phyloP scores from a whole-genome alignment of 2,113 vertebrate species.

The Engraulis encrasicolus region DNA sequence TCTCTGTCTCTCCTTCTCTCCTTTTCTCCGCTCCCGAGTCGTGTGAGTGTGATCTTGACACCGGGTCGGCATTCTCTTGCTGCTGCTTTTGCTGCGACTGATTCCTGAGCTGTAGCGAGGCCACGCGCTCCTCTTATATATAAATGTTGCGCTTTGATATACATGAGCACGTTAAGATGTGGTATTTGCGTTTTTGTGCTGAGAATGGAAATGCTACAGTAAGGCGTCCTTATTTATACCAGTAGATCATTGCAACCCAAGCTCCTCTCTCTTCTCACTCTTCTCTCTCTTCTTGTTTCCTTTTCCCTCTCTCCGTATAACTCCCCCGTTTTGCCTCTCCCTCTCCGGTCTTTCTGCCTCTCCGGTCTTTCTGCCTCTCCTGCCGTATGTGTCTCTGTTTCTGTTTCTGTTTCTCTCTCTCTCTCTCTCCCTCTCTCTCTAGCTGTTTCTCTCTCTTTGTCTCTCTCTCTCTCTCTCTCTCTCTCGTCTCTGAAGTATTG shows the following conservation, averaged over 20 bases:
- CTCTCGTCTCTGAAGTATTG: conserved; percentile 53
- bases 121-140: conserved; percentile 69
- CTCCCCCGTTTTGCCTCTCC: too few relatives aligned
- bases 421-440: too few relatives aligned
- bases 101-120: conserved; percentile 61
- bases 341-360: too few relatives aligned
- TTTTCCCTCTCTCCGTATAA: too few relatives aligned
- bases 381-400: too few relatives aligned
- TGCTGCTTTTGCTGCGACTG: too few relatives aligned
- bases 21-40: conserved; percentile 5
- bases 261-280: conserved; percentile 27
- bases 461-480: neutral
- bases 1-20: neutral
- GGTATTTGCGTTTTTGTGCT: conserved; percentile 66
- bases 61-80: conserved; percentile 38
- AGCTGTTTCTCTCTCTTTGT: too few relatives aligned
- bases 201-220: conserved; percentile 54
- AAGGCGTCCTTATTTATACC: conserved; percentile 35
- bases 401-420: too few relatives aligned
- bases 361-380: too few relatives aligned
- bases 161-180: conserved; percentile 71
- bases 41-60: conserved; percentile 30
- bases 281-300: too few relatives aligned
- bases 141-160: conserved; percentile 78
- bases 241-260: conserved; percentile 48